A percentile compares a stretch with the other conserved stretches of the same genome.
These are phyloP conservation scores for Nyctalus aviator DNA, from an alignment of 2,797 vertebrate genomes.

Conservation along the genomic window DNA sequence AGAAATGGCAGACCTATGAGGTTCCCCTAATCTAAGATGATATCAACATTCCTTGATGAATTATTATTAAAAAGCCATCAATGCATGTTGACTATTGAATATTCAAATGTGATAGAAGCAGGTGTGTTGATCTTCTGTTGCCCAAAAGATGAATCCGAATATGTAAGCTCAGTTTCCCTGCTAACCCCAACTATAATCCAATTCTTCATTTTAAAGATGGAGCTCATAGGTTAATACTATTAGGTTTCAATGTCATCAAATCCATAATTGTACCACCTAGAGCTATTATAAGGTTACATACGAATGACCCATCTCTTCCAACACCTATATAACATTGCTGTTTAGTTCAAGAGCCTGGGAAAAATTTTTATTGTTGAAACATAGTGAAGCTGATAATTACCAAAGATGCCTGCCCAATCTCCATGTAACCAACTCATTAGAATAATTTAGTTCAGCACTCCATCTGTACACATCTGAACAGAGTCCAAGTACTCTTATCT, in stretches of 20 bases:
- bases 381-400: neutral
- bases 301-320: neutral
- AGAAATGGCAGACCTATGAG: neutral
- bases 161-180: neutral
- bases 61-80: neutral
- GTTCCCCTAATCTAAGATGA: neutral
- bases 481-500: neutral
- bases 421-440: neutral
- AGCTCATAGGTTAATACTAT: neutral
- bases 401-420: neutral
- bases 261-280: neutral
- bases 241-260: neutral
- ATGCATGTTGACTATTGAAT: neutral
- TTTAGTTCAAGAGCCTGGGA: slow-evolving; percentile 10
- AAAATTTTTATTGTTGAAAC: neutral
- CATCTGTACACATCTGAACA: neutral
- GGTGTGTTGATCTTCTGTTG: neutral
- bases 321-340: neutral
- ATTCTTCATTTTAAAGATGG: slow-evolving; percentile 11
- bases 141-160: neutral
- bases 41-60: slow-evolving; percentile 6
- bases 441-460: neutral
- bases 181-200: neutral
- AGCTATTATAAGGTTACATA: neutral
- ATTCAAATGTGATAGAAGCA: neutral